phyloP scores from a whole-genome alignment of 2,797 vertebrate species.

The Poecilia wingei region DNA sequence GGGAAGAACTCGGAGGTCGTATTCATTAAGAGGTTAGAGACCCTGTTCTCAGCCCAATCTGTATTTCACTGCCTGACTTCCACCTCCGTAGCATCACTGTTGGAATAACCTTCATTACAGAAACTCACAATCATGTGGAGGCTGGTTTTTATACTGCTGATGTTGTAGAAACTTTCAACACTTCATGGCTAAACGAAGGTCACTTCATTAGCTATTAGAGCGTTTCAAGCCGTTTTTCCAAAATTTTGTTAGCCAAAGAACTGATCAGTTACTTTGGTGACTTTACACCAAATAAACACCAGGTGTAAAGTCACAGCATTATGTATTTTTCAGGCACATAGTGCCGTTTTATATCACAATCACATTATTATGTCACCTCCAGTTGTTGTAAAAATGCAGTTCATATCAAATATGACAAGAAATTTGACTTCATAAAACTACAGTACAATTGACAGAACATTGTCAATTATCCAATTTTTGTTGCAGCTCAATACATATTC shows the following conservation, averaged over 20 bases:
- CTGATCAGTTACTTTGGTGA: not conserved
- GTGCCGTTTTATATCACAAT: no score
- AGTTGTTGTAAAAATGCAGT: no score
- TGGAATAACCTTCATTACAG: conserved; percentile 48
- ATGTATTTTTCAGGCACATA: no score
- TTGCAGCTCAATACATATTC: not conserved
- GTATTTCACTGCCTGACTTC: conserved; percentile 57
- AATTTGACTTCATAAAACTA: not conserved
- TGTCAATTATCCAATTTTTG: not conserved
- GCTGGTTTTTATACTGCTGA: conserved; percentile 11
- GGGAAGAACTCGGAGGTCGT: conserved; percentile 65
- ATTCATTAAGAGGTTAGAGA: conserved; percentile 73
- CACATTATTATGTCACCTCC: no score
- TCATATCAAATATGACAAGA: not conserved
- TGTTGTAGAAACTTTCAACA: conserved; percentile 3
- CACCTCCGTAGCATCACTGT: conserved; percentile 63
- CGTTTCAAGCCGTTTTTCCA: not conserved
- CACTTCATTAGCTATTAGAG: not conserved
- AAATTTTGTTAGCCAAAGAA: not conserved
- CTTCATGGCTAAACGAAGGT: not conserved
- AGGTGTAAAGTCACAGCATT: not conserved
- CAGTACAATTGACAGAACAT: not conserved
- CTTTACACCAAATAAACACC: not conserved
- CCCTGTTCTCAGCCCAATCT: conserved; percentile 59
- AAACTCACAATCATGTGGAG: conserved; percentile 5